Base-by-base conservation (phyloP, 2,797 vertebrate genomes). In the Eospalax fontanierii region DNA sequence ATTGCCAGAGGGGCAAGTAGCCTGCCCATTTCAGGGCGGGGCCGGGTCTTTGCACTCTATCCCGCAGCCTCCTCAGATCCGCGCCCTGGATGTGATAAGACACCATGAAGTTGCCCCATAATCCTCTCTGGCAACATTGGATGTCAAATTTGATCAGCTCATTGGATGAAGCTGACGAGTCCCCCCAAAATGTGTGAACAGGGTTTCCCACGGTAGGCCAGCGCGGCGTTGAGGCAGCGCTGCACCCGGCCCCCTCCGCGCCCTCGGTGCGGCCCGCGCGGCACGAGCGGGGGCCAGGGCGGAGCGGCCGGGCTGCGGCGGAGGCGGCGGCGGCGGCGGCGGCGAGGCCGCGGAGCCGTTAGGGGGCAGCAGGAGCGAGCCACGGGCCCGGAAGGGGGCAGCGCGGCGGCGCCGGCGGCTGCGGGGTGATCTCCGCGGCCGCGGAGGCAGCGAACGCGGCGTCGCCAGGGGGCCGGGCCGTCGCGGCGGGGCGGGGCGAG, bases 261-360 rank as follows among this genome's bases (percentile, higher is more conserved):
- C 71, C 66, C 33, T 63, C 40, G 10, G 88, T 54, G 92, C 46
- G 1, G 90, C 89, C 18, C 73, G 43, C 35, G 50, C 40, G 28
- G 65, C n/a, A 35, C 50, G 19, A 46, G 84, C 71, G 40, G 71
- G 74, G 43, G 79, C 68, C 12, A 57, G 73, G 82, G 80, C 57
- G 40, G 57, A 61, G 63, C 95, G 97, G 43, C 98, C 98, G 98
- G 50, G 94, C 96, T 96, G 98, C 98, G 21, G n/a, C n/a, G n/a
- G n/a, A n/a, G n/a, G n/a, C n/a, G 70, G 85, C 70, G 33, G 79
- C 43, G 50, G 54, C 1, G 89, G 96, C 97, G 96, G 96, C 75
- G 10, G 68, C 46, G 89, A 95, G 26, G 87, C 86, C 76, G 88
- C 80, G 63, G 95, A 70, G 87, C 43, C 5, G 91, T 95, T 96